Percentiles rank a stretch among this genome's conserved stretches.
Conservation (phyloP, 2,888 invertebrate species). For the Nymphalis urticae region DNA sequence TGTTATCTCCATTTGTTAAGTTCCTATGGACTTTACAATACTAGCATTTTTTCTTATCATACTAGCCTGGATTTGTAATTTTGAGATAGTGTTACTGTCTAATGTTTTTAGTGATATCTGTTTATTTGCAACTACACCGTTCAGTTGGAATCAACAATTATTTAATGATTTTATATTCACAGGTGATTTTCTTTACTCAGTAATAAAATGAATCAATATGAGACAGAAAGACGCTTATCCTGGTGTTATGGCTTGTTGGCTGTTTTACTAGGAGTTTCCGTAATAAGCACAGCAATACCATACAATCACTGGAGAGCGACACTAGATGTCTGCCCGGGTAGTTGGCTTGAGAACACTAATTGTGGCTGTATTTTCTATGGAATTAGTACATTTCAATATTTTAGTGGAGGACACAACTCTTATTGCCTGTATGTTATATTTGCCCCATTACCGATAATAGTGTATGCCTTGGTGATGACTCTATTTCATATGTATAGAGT, state of each 20-base stretch:
- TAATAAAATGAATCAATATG: conserved; percentile 65
- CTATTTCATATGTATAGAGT: conserved; percentile 87
- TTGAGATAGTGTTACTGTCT: too few species aligned
- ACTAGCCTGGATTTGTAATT: too few species aligned
- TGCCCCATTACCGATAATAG: conserved; percentile 83
- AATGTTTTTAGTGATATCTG: too few species aligned
- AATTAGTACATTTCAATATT: conserved; percentile 81
- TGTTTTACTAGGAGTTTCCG: conserved; percentile 57
- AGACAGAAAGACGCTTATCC: conserved; percentile 65
- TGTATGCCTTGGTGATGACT: conserved; percentile 84
- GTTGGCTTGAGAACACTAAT: conserved; percentile 81
- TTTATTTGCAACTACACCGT: too few species aligned
- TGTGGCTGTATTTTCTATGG: conserved; percentile 87
- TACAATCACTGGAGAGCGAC: conserved; percentile 87
- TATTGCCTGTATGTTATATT: conserved; percentile 86
- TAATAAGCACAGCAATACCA: conserved; percentile 82
- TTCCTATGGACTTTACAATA: too few species aligned
- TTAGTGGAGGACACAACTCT: conserved; percentile 84
- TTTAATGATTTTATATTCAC: neutral
- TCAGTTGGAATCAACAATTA: neutral
- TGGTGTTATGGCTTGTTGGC: conserved; percentile 64
- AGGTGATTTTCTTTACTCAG: neutral
- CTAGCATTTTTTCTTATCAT: too few species aligned
- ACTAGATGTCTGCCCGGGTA: conserved; percentile 83
- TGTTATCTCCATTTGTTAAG: too few species aligned